A percentile compares a stretch with the other conserved stretches of the same genome.
Conservation (phyloP, 1,140 invertebrate species). For the Chironomus tepperi region DNA sequence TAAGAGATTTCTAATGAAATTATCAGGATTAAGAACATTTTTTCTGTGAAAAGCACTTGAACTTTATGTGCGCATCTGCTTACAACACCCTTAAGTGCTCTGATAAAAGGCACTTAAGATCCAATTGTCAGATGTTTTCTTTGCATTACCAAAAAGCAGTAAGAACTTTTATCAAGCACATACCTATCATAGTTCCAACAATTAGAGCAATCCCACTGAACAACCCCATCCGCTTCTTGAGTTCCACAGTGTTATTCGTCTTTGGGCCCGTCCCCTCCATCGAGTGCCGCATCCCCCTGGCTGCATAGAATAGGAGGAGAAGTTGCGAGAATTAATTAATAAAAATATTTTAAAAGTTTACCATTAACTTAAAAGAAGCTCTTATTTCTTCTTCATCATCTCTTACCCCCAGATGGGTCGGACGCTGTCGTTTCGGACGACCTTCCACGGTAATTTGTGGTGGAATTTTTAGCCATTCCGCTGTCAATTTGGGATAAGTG, state of each 20-base stretch:
- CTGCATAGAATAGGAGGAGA: slow-evolving; percentile 26
- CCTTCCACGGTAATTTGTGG: slow-evolving; percentile 39
- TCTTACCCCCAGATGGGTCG: slow-evolving; percentile 36
- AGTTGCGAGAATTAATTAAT: neutral
- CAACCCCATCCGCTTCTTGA: slow-evolving; percentile 97
- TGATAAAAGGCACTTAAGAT: neutral
- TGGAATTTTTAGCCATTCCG: slow-evolving; percentile 29
- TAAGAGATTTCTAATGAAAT: neutral
- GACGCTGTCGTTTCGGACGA: slow-evolving; percentile 42
- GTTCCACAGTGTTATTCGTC: slow-evolving; percentile 90
- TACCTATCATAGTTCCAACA: slow-evolving; percentile 89
- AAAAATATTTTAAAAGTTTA: neutral
- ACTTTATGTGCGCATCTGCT: too few relatives aligned
- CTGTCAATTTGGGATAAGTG: slow-evolving; percentile 27
- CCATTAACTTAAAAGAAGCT: neutral
- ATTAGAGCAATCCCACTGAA: slow-evolving; percentile 97
- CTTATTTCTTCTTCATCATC: neutral
- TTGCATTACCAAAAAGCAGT: slow-evolving; percentile 28
- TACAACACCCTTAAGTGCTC: neutral
- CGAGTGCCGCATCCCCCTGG: slow-evolving; percentile 43
- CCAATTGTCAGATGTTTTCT: slow-evolving; percentile 23
- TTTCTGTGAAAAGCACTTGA: too few relatives aligned
- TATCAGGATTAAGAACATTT: neutral
- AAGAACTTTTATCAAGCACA: too few relatives aligned
- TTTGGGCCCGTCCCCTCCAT: slow-evolving; percentile 83